A percentile compares a stretch with the other conserved stretches of the same genome.
phyloP scores from a whole-genome alignment of 2,797 vertebrate species.

The Gila robusta region DNA sequence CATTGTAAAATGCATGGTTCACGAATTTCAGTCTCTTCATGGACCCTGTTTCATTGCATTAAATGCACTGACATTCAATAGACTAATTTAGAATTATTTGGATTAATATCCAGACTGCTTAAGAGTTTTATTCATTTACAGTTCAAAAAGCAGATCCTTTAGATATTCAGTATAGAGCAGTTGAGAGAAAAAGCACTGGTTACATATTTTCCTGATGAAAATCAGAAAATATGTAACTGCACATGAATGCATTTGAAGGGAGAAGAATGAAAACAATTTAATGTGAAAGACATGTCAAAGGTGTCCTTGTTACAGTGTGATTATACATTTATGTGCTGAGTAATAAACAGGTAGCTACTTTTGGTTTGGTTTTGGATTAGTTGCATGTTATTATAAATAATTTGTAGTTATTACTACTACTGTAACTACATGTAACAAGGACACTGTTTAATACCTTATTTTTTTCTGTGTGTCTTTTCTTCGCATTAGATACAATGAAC shows the following conservation, averaged over 20 bases:
- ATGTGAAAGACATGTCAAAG: slow-evolving; percentile 29
- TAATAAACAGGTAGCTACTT: too few relatives aligned
- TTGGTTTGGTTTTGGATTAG: not conserved
- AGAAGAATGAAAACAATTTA: slow-evolving; percentile 21
- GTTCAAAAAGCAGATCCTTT: not conserved
- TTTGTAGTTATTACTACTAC: not conserved
- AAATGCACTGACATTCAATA: slow-evolving; percentile 1
- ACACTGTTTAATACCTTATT: not conserved
- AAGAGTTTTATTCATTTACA: not conserved
- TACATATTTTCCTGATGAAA: not conserved
- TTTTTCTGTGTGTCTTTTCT: slow-evolving; percentile 25
- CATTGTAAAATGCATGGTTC: not conserved
- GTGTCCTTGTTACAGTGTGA: too few relatives aligned
- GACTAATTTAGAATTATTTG: not conserved
- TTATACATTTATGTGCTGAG: too few relatives aligned
- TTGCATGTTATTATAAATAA: not conserved
- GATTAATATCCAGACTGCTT: not conserved
- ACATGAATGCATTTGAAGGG: slow-evolving; percentile 7
- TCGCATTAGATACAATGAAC: slow-evolving; percentile 33
- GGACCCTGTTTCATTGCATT: not conserved
- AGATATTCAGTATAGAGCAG: not conserved
- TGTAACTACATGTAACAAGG: not conserved
- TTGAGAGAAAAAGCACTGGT: not conserved
- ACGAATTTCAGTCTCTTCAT: not conserved
- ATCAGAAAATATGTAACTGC: not conserved